Evolutionary conservation across 2,888 invertebrate species (phyloP).

Genomic region (Aporophyla lueneburgensis): DNA sequence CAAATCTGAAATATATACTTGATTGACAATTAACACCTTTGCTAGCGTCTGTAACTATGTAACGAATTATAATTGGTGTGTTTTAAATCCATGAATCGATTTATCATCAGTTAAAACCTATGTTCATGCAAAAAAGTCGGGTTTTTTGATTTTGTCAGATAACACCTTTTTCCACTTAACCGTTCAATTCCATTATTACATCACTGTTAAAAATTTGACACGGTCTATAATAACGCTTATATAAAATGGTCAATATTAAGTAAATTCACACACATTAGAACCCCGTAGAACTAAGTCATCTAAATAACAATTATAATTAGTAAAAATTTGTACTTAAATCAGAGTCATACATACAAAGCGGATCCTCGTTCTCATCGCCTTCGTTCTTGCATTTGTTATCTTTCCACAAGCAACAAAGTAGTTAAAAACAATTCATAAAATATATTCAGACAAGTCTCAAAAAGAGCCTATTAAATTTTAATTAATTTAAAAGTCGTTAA

Average conservation of each 20-base stretch:
- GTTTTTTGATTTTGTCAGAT: too few relatives aligned
- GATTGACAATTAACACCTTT: too few relatives aligned
- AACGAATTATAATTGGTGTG: too few relatives aligned
- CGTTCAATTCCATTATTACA: conserved; percentile 24
- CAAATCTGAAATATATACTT: too few relatives aligned
- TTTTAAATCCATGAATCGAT: too few relatives aligned
- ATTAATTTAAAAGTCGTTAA: conserved; percentile 84
- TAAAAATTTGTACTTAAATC: conserved; percentile 90
- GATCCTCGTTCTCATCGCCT: conserved; percentile 70
- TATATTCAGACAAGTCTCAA: conserved; percentile 89
- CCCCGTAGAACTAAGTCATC: conserved; percentile 83
- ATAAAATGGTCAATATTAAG: conserved; percentile 73
- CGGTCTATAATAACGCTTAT: conserved; percentile 81
- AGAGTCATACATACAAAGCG: conserved; percentile 85
- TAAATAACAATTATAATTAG: conserved; percentile 90
- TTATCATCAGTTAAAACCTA: too few relatives aligned
- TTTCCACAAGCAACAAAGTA: conserved; percentile 84
- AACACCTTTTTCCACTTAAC: too few relatives aligned
- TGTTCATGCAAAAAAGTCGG: too few relatives aligned
- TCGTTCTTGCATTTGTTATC: conserved; percentile 50
- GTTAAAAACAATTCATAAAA: conserved; percentile 88
- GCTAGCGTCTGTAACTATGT: too few relatives aligned
- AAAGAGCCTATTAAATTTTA: conserved; percentile 80
- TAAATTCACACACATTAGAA: conserved; percentile 80
- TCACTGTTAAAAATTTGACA: conserved; percentile 76